These are phyloP conservation scores for Strigamia crassipes DNA, from an alignment of 2,888 invertebrate species.

Conservation along the genomic window DNA sequence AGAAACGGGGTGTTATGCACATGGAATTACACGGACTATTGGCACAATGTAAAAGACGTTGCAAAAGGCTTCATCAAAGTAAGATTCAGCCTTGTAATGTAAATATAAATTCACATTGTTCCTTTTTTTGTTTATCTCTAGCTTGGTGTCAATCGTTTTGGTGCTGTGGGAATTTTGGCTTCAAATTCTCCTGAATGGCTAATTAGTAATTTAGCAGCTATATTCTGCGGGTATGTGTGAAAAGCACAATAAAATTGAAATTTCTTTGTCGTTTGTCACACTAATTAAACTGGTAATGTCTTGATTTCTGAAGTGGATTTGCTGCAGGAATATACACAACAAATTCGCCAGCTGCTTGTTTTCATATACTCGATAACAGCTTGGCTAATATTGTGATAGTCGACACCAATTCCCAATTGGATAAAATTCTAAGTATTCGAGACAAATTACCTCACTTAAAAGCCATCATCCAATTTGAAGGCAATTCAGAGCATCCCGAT, in stretches of 20 bases:
- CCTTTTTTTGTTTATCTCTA: too few species aligned
- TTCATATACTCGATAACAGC: neutral
- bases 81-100: neutral
- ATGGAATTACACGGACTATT: neutral
- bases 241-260: too few species aligned
- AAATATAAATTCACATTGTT: too few species aligned
- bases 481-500: neutral
- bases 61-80: constrained; percentile 6
- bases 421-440: neutral
- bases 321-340: neutral
- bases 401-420: neutral
- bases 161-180: neutral
- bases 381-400: neutral
- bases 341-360: neutral
- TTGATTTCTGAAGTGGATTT: neutral
- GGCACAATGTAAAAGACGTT: neutral
- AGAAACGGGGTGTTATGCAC: neutral
- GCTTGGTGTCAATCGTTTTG: neutral
- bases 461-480: neutral
- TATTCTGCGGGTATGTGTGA: neutral
- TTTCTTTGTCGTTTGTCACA: too few species aligned
- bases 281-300: neutral
- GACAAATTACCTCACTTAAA: neutral
- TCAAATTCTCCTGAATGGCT: neutral
- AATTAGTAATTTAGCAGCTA: neutral